Evolutionary conservation across 2,113 vertebrate genomes (phyloP), one percentile per base, ranked within the genome.

Genomic region (Gobio gobio): DNA sequence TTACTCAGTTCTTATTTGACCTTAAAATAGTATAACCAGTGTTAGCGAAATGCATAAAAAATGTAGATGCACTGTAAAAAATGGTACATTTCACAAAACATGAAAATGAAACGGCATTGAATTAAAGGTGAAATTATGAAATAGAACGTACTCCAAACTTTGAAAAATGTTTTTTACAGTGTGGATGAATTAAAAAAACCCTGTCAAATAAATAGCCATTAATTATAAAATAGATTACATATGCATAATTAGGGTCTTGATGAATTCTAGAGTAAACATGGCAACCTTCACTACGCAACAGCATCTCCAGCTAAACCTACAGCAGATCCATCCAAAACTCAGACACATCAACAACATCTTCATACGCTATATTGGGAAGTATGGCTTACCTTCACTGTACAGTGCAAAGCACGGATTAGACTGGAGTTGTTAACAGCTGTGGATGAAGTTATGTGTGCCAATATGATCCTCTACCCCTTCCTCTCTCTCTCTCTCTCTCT

Each of bases 361-460:
- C 20, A 77, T 12, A 36, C 2, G 3, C 29, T 33, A 58, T 33
- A 59, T n/a, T 14, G 20, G 18, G 51, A 58, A 58, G 29, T 20
- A 0, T 22, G 13, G 16, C 45, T 81, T 81, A 81, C 78, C 78
- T 81, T 81, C n/a, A 10, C 9, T 22, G 45, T 14, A 10, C 47
- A 58, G 47, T 72, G 20, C 22, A 54, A 78, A 63, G 56, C 51
- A 56, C 36, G 16, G 20, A 22, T 70, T 63, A 51, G 47, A 47
- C 63, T 56, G 18, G 58, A 22, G 79, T 22, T 51, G 85, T 14
- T 56, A 20, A 33, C 91, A 91, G 91, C 88, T 90, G 90, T 78
- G 56, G 78, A 77, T 93, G 89, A 92, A 92, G 90, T 89, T 86
- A 90, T 87, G 84, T 86, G 87, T 78, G 73, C 29, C 13, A 26